phyloP scores from a whole-genome alignment of 1,140 invertebrate species.

The Matsumurasca onukii region DNA sequence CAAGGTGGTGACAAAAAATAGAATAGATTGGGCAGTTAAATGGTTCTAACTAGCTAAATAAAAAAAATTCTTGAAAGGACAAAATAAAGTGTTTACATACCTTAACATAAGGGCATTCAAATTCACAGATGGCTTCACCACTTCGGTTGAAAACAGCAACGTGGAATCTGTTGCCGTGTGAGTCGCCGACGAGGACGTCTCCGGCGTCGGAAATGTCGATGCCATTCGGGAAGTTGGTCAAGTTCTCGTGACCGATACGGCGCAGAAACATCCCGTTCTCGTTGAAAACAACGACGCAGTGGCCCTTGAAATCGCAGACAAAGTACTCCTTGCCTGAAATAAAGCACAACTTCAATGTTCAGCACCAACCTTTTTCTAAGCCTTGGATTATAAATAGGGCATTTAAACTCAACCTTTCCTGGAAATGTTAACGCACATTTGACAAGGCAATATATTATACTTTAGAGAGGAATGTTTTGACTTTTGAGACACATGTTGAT shows the following conservation, averaged over 20 bases:
- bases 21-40: too few relatives aligned
- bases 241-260: slow-evolving; percentile 91
- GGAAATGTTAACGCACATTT: too few relatives aligned
- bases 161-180: slow-evolving; percentile 96
- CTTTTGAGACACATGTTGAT: too few relatives aligned
- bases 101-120: slow-evolving; percentile 96
- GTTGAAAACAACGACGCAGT: slow-evolving; percentile 94
- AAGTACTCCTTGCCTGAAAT: slow-evolving; percentile 88
- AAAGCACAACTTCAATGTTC: too few relatives aligned
- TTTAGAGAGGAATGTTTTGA: too few relatives aligned
- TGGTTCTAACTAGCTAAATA: too few relatives aligned
- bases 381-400: too few relatives aligned
- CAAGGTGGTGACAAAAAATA: too few relatives aligned
- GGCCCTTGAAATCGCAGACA: slow-evolving; percentile 97
- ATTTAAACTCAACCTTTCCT: too few relatives aligned
- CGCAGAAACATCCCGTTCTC: slow-evolving; percentile 88
- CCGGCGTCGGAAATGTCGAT: slow-evolving; percentile 96
- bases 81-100: slow-evolving; percentile 52
- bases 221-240: slow-evolving; percentile 96
- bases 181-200: slow-evolving; percentile 94
- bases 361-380: too few relatives aligned
- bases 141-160: slow-evolving; percentile 90
- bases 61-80: too few relatives aligned
- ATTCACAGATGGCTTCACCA: slow-evolving; percentile 86
- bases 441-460: too few relatives aligned